Evolutionary conservation across 2,888 invertebrate species (phyloP).

Genomic region (Corbicula japonica): DNA sequence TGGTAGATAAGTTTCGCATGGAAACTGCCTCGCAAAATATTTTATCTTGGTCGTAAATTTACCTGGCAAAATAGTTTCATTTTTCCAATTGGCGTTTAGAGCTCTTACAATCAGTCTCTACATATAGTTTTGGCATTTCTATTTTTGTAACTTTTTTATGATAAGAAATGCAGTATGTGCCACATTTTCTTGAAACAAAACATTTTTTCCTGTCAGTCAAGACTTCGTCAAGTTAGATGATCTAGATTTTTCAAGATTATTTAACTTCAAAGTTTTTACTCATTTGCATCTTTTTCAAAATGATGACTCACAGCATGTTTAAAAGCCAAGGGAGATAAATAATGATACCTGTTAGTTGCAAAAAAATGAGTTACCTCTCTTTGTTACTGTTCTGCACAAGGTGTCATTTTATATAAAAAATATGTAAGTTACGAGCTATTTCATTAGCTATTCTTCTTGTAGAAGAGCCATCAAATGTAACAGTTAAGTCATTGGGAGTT

Average conservation of each 20-base stretch:
- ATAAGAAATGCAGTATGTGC: conserved; percentile 64
- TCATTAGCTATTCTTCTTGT: conserved; percentile 29
- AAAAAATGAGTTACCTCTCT: conserved; percentile 29
- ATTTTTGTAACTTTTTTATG: conserved; percentile 61
- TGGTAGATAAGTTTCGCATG: conserved; percentile 40
- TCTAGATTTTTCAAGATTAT: conserved; percentile 36
- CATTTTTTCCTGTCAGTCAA: conserved; percentile 43
- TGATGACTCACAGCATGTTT: no score
- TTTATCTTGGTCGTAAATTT: conserved; percentile 60
- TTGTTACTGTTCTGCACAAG: no score
- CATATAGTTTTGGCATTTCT: conserved; percentile 61
- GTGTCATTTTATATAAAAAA: no score
- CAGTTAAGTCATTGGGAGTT: conserved; percentile 4
- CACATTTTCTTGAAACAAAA: conserved; percentile 58
- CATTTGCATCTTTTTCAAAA: conserved; percentile 42
- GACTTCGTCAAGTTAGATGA: conserved; percentile 22
- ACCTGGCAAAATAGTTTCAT: conserved; percentile 61
- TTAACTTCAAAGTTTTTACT: conserved; percentile 11
- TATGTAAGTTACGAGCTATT: conserved; percentile 28
- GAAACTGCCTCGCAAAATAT: conserved; percentile 50
- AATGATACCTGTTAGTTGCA: no score
- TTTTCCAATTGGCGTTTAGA: conserved; percentile 41
- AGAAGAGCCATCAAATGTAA: conserved; percentile 22
- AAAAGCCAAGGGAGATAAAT: no score
- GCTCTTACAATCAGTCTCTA: conserved; percentile 30